Base-by-base conservation (phyloP, 2,113 vertebrate genomes). In the Mesitornis unicolor region DNA sequence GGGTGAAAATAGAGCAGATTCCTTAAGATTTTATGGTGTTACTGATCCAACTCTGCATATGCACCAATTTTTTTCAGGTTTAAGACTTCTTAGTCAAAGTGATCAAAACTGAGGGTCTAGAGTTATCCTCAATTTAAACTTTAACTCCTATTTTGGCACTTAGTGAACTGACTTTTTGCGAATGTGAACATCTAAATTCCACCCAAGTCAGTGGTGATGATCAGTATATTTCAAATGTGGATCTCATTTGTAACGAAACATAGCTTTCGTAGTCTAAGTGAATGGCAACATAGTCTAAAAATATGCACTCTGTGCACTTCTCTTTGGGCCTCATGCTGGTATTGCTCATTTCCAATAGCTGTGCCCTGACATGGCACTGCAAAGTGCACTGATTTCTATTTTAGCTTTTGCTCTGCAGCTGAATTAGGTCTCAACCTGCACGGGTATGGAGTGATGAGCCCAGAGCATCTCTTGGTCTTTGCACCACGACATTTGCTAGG, bases 401-500 rank as follows among this genome's bases (percentile, higher is more conserved):
- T 69, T 22, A 74, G 4, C 42, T 86, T 61, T 47, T 80, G 26
- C 29, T 77, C 12, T 3, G 1, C 42, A 48, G n/a, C 40, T 70
- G 45, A 28, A 6, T 35, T 11, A 26, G 42, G n/a, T 29, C 54
- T 85, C 78, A 38, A 45, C 31, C 40, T 35, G 51, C 76, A 70
- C 18, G 47, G 35, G 3, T 28, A 16, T 0, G 1, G 10, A 29
- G 24, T 19, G 18, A 4, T 1, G 14, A 74, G 33, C 0, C 0
- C 7, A 26, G 64, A 26, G 16, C 21, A 89, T 11, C 26, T 35
- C 16, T 35, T 48, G 31, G 9, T 36, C 31, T 59, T 78, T 0
- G 1, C 2, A 0, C 48, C 3, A 1, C 16, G 13, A 13, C 0
- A 0, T 48, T 61, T 63, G 11, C 45, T 22, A 40, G 24, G 28